Evolutionary conservation across 2,797 vertebrate species (phyloP).

Genomic region (Gallirallus australis): DNA sequence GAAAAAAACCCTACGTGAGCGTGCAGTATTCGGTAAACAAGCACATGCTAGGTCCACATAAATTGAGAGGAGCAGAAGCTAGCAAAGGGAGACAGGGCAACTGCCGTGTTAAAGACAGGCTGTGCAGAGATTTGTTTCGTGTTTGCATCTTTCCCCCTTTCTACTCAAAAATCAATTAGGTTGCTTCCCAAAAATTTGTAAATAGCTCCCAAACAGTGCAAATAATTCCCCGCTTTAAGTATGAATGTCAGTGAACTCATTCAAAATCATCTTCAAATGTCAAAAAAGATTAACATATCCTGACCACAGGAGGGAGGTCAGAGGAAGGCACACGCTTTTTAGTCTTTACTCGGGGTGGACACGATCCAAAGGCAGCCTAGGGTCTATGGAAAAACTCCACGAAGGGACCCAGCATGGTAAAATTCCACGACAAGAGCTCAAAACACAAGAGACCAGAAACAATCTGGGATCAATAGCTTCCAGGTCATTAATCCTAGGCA

Average conservation of each 20-base stretch:
- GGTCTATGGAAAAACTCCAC: neutral
- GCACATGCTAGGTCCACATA: neutral
- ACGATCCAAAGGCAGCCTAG: neutral
- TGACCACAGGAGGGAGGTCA: slow-evolving; percentile 44
- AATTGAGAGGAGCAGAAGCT: slow-evolving; percentile 7
- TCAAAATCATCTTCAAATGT: slow-evolving; percentile 60
- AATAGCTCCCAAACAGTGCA: slow-evolving; percentile 7
- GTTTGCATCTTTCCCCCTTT: neutral
- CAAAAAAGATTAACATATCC: slow-evolving; percentile 57
- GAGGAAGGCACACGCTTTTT: neutral
- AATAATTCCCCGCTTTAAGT: slow-evolving; percentile 10
- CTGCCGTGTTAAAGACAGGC: neutral
- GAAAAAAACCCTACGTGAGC: neutral
- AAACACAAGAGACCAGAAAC: slow-evolving; percentile 53
- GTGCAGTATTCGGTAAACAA: neutral
- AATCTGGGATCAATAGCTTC: slow-evolving; percentile 75
- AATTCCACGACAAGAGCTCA: slow-evolving; percentile 41
- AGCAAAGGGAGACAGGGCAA: neutral
- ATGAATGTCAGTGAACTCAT: slow-evolving; percentile 53
- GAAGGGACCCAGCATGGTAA: slow-evolving; percentile 13
- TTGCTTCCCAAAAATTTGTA: slow-evolving; percentile 21
- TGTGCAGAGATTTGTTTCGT: neutral
- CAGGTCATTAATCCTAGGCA: slow-evolving; percentile 75
- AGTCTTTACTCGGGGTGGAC: neutral
- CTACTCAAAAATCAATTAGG: slow-evolving; percentile 26